phyloP scores from a whole-genome alignment of 2,113 vertebrate species.

The Pollachius pollachius region DNA sequence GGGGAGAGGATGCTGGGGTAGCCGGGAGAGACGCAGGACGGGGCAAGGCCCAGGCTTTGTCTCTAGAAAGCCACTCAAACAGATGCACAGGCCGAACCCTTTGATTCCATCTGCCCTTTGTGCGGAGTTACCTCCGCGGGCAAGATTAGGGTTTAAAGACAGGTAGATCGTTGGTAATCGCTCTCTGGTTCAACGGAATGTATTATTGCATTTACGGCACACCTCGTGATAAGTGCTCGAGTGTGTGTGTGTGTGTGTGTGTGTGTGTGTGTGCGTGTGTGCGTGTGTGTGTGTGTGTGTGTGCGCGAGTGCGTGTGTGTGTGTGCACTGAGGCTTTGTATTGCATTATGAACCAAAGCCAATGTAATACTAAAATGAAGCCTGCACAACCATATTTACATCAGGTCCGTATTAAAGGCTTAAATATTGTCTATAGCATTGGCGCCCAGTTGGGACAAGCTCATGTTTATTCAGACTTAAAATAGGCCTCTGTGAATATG shows the following conservation, averaged over 20 bases:
- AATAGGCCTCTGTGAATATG: slow-evolving; percentile 8
- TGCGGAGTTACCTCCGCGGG: slow-evolving; percentile 46
- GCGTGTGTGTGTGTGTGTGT: no score
- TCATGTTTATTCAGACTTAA: background rate
- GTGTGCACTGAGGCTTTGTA: background rate
- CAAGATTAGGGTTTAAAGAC: slow-evolving; percentile 39
- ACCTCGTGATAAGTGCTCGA: no score
- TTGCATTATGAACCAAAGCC: background rate
- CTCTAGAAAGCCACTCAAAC: slow-evolving; percentile 25
- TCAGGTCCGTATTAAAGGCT: background rate
- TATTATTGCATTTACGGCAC: no score
- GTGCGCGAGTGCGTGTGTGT: no score
- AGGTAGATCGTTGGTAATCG: slow-evolving; percentile 41
- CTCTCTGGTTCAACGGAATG: background rate
- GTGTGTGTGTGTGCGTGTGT: no score
- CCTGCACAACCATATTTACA: background rate
- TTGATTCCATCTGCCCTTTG: slow-evolving; percentile 38
- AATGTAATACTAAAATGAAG: background rate
- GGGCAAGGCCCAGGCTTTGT: background rate
- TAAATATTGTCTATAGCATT: background rate
- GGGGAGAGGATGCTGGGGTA: slow-evolving; percentile 28
- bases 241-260: no score
- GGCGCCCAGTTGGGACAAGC: background rate
- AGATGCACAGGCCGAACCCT: slow-evolving; percentile 32
- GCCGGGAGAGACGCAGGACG: background rate